Evolutionary conservation across 2,797 vertebrate species (phyloP), one percentile per base, ranked within the genome.

Genomic region (Lithobates sylvaticus): DNA sequence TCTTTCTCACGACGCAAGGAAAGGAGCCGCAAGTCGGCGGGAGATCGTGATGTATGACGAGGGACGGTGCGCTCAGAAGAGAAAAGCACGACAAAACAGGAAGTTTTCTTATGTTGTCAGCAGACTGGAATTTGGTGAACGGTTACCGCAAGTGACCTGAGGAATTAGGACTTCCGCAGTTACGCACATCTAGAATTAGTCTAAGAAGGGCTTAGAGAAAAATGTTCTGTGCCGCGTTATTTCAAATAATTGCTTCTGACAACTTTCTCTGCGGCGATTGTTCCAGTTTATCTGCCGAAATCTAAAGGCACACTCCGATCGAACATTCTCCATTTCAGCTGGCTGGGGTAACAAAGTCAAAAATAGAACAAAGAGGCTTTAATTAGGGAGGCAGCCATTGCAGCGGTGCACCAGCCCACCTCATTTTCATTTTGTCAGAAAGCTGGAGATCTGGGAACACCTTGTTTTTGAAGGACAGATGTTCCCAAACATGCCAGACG

Each of bases 121-220:
- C 23, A 44, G 86, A 74, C 86, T 83, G 81, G 86, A 87, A 87
- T 87, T 84, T 47, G 32, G 76, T 75, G 47, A 87, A 47, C 26
- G 26, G 44, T 83, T 84, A 87, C 81, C 81, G 71, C 86, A 87
- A 80, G 81, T 87, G 86, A 87, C 81, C 86, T 80, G 75, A 75
- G 81, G 81, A 79, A 87, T 87, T 87, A 84, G 81, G 78, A 78
- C 81, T 83, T 87, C 86, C 71, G 61, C 71, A 58, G 81, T 87
- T 87, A 87, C 81, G 86, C 81, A 84, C 86, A 84, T 84, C 27
- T 54, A 87, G 86, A 87, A 80, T 87, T 87, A 87, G 81, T 47
- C 71, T 87, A 87, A 87, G 86, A 83, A 84, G 86, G 81, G 81
- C 86, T 87, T 84, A 87, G 44, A 84, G 76, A 79, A 87, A 34